Base-by-base conservation (phyloP, 1,140 invertebrate species). In the Aphidius ervi region DNA sequence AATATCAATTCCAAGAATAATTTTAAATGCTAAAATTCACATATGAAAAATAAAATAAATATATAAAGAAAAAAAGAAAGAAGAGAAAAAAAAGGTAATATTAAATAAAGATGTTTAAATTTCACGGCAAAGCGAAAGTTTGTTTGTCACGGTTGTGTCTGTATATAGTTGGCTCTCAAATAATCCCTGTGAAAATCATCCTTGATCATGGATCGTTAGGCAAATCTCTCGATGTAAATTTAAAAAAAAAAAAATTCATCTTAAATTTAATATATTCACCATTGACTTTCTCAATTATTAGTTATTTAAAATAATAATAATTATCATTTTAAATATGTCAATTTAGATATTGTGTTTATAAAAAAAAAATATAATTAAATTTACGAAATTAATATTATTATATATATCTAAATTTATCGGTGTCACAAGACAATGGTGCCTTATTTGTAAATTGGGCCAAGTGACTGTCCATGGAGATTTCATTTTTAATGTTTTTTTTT, bases 41-140 rank as follows among this genome's bases (percentile, higher is more conserved):
- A 43, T 43, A 5, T 8, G 5, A 43, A 43, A 43, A 43, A 43
- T 8, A 9, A 43, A 0, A 54, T 7, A 7, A 1, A 42, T 5
- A 42, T 6, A 2, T 54, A 54, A 42, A 57, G 55, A 52, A 52
- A 16, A 53, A 31, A 9, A 48, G 39, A 46, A 37, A 8, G 10
- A 20, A n/a, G 20, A 37, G 41, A 48, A 45, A 46, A 45, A 41
- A 54, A 16, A 61, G 39, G 49, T 42, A 45, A 20, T 20, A 55
- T 56, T 42, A 40, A 9, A 41, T 56, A 60, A 47, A 41, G 20
- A 56, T 61, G 46, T 54, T 54, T n/a, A 54, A 42, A 56, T 57
- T 62, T 62, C 47, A 56, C 56, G 48, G 60, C 43, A 57, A 52
- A 50, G 60, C 47, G 60, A 62, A 62, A 62, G 60, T 62, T 41